Percentiles rank a stretch among this genome's conserved stretches.
Evolutionary conservation across 2,113 vertebrate species (phyloP).

Genomic region (Neodon shergylaensis): DNA sequence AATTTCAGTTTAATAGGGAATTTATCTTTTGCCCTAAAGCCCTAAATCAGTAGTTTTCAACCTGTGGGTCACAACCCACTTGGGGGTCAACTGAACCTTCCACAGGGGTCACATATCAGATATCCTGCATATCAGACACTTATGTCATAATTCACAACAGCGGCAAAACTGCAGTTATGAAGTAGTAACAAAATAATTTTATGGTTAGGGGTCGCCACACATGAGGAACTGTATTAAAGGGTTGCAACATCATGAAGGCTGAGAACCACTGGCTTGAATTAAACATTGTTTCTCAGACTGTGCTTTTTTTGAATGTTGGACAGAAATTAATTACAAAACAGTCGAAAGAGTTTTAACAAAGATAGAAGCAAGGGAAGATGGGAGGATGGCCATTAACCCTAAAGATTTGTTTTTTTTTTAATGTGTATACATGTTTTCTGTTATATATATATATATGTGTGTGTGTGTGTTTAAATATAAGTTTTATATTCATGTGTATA

Average conservation of each 20-base stretch:
- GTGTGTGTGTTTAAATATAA: background rate
- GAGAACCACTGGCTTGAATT: background rate
- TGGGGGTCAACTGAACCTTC: background rate
- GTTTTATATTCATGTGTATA: background rate
- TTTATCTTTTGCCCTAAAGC: background rate
- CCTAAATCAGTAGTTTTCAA: background rate
- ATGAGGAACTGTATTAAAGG: background rate
- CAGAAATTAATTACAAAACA: background rate
- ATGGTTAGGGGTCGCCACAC: background rate
- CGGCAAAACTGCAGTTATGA: background rate
- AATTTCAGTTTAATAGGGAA: background rate
- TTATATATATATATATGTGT: background rate
- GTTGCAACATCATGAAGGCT: background rate
- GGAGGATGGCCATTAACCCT: background rate
- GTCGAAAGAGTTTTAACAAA: background rate
- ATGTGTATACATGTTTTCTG: background rate
- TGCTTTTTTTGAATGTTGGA: background rate
- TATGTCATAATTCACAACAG: background rate
- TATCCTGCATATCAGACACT: background rate
- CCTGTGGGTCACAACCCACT: background rate
- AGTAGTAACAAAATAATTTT: background rate
- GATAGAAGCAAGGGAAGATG: background rate
- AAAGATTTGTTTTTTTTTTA: background rate
- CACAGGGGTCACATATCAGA: too few species aligned
- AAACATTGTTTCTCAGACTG: constrained; percentile 27